phyloP scores from a whole-genome alignment of 1,140 invertebrate genomes.

The Stegodyphus dumicola region DNA sequence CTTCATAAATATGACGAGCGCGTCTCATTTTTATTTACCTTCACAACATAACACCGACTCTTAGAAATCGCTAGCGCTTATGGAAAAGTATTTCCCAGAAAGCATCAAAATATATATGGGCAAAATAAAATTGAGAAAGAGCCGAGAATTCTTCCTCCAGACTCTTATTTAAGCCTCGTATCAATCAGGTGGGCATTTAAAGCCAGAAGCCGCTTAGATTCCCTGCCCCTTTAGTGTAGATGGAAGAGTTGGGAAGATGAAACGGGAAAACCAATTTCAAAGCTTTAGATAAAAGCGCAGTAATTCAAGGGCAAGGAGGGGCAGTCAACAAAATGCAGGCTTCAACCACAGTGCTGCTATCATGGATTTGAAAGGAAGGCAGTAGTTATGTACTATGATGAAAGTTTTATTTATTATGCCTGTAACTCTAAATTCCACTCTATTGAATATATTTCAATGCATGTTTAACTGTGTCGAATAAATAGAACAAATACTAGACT shows the following conservation, averaged over 20 bases:
- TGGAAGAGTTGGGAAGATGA: conserved; percentile 42
- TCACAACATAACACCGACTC: not conserved
- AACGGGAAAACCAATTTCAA: conserved; percentile 50
- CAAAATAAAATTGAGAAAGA: conserved; percentile 33
- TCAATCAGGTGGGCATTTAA: conserved; percentile 56
- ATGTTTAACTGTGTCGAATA: no score
- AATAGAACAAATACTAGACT: no score
- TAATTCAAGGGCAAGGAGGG: conserved; percentile 28
- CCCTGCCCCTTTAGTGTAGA: not conserved
- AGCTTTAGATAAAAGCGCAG: conserved; percentile 37
- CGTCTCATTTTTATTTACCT: not conserved
- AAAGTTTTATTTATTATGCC: no score
- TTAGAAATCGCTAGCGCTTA: not conserved
- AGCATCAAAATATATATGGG: not conserved
- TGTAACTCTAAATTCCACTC: no score
- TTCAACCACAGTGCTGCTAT: not conserved
- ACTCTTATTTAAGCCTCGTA: conserved; percentile 50
- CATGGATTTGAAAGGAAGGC: no score
- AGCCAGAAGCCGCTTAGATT: conserved; percentile 27
- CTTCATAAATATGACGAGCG: conserved; percentile 15
- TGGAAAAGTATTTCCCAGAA: conserved; percentile 19
- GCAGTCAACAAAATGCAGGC: conserved; percentile 27
- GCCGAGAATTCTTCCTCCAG: conserved; percentile 25
- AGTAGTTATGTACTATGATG: no score
- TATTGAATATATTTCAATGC: no score